phyloP scores from a whole-genome alignment of 2,888 invertebrate genomes.

The Acrobeloides nanus region DNA sequence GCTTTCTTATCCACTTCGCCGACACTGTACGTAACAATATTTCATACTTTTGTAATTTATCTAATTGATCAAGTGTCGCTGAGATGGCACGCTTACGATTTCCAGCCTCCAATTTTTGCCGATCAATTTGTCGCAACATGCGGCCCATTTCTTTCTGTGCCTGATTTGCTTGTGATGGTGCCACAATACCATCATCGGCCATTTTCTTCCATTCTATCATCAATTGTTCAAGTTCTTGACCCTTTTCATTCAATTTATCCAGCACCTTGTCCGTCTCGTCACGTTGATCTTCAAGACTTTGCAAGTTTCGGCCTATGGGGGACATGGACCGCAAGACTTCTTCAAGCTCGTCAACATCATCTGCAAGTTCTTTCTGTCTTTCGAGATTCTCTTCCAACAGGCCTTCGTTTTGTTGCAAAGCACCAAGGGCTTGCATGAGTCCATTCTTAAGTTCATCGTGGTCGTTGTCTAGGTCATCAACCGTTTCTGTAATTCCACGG shows the following conservation, averaged over 20 bases:
- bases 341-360: slow-evolving; percentile 7
- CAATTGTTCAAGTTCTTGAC: slow-evolving; percentile 41
- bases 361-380: slow-evolving; percentile 2
- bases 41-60: background rate
- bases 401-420: slow-evolving; percentile 5
- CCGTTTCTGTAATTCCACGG: slow-evolving; percentile 10
- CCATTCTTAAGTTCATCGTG: slow-evolving; percentile 8
- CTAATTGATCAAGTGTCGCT: slow-evolving; percentile 13
- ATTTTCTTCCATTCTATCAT: slow-evolving; percentile 12
- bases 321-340: slow-evolving; percentile 25
- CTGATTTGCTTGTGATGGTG: background rate
- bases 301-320: slow-evolving; percentile 28
- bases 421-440: slow-evolving; percentile 8
- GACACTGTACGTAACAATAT: too few species aligned
- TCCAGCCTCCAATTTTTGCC: slow-evolving; percentile 3
- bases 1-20: too few species aligned
- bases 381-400: slow-evolving; percentile 4
- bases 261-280: slow-evolving; percentile 42
- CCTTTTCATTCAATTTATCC: slow-evolving; percentile 33
- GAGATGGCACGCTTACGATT: slow-evolving; percentile 7
- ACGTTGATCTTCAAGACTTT: slow-evolving; percentile 59
- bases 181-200: slow-evolving; percentile 8
- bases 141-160: slow-evolving; percentile 12
- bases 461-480: slow-evolving; percentile 8
- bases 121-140: slow-evolving; percentile 12